Evolutionary conservation across 2,113 vertebrate genomes (phyloP).

Genomic region (Mohoua ochrocephala): DNA sequence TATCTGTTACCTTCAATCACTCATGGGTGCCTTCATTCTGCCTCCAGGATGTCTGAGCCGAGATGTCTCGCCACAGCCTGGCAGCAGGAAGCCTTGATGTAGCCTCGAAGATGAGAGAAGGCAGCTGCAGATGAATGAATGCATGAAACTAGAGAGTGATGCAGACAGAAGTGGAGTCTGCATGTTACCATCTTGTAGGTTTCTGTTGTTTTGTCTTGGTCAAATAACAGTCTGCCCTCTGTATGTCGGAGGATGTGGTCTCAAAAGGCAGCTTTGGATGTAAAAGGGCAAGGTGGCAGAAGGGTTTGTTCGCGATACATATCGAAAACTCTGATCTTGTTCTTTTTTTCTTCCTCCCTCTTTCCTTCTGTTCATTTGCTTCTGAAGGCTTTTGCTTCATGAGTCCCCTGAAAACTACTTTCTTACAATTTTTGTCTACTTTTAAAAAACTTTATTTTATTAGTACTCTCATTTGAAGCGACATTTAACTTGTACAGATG

Average conservation of each 20-base stretch:
- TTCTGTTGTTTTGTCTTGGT: not conserved
- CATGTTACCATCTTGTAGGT: not conserved
- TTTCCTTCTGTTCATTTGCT: not conserved
- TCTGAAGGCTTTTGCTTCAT: not conserved
- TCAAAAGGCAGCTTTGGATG: not conserved
- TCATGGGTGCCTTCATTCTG: constrained; percentile 6
- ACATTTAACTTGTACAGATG: not conserved
- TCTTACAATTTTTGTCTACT: not conserved
- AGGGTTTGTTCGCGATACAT: not conserved
- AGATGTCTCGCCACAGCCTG: not conserved
- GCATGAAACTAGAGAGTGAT: constrained; percentile 23
- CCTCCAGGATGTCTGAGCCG: not conserved
- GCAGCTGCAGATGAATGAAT: constrained; percentile 48
- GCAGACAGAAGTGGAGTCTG: not conserved
- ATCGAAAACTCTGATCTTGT: not conserved
- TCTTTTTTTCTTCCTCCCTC: not conserved
- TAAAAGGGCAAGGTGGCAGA: not conserved
- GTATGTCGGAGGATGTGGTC: not conserved
- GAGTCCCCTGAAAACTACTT: not conserved
- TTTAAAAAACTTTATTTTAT: not conserved
- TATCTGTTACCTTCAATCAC: constrained; percentile 62
- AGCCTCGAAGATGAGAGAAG: not conserved
- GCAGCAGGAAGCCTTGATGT: constrained; percentile 16
- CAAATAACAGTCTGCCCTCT: not conserved
- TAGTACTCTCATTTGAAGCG: not conserved